Conservation (phyloP, 2,797 vertebrate genomes). For the Sandelia bainsii region DNA sequence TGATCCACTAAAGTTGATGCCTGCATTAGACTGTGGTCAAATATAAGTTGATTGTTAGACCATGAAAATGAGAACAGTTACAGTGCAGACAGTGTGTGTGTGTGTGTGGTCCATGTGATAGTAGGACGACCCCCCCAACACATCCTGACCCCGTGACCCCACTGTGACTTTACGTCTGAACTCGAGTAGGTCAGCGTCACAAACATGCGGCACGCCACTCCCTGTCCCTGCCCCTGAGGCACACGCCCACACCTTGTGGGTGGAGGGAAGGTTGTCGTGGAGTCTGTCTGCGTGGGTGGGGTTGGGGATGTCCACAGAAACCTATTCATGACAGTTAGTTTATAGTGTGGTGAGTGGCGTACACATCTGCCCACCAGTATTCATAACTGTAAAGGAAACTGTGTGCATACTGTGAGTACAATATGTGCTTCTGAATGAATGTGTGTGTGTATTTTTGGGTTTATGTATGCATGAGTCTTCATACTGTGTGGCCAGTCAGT, state of each 20-base stretch:
- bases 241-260: conserved; percentile 44
- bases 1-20: no score
- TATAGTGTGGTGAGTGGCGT: conserved; percentile 54
- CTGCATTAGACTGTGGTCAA: no score
- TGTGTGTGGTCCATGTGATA: conserved; percentile 36
- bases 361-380: conserved; percentile 67
- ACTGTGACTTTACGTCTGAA: conserved; percentile 52
- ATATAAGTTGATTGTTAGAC: no score
- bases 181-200: conserved; percentile 12
- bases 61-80: no score
- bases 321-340: conserved; percentile 57
- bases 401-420: conserved; percentile 9
- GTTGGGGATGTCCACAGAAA: conserved; percentile 61
- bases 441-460: background rate
- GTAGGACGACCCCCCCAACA: conserved; percentile 21
- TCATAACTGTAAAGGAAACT: conserved; percentile 14
- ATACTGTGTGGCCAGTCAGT: conserved; percentile 63
- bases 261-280: conserved; percentile 38
- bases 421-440: conserved; percentile 29
- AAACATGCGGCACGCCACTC: conserved; percentile 3
- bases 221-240: background rate
- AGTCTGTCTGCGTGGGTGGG: conserved; percentile 63
- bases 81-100: background rate
- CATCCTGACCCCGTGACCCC: conserved; percentile 52
- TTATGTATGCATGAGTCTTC: background rate